These are phyloP conservation scores for Tangachromis dhanisi DNA, from an alignment of 2,113 vertebrate genomes.

Conservation along the genomic window DNA sequence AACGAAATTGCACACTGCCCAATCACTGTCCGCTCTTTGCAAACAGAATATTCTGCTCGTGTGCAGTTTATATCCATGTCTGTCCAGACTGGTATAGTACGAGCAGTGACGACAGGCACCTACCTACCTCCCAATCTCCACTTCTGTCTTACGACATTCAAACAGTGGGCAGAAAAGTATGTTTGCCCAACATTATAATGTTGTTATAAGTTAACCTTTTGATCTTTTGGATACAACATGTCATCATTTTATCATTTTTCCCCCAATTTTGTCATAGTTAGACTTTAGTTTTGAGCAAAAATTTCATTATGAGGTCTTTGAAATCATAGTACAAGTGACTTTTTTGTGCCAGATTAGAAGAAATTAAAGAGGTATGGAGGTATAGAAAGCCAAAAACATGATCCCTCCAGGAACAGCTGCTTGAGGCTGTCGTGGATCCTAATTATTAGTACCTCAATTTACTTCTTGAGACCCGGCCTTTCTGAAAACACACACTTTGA, in stretches of 20 bases:
- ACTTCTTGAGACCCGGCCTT: not conserved
- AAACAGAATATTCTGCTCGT: not conserved
- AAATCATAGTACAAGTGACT: not conserved
- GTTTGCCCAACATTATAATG: not conserved
- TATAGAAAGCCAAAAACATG: not conserved
- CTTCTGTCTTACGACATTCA: not conserved
- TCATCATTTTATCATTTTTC: rapidly evolving
- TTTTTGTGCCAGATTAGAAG: not conserved
- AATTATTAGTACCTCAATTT: not conserved
- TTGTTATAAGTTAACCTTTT: not conserved
- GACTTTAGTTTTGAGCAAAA: not conserved
- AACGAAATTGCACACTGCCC: not conserved
- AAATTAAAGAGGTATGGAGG: not conserved
- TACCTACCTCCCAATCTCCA: not conserved
- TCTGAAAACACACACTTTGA: not conserved
- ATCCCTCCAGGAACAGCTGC: not conserved
- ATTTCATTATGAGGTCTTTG: rapidly evolving
- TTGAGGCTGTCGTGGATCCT: not conserved
- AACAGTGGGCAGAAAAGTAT: not conserved
- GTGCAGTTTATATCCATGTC: not conserved
- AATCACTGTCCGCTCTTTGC: not conserved
- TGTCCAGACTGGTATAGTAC: too few species aligned
- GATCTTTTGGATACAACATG: not conserved
- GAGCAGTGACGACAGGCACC: not conserved
- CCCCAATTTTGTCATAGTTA: not conserved